phyloP scores from a whole-genome alignment of 2,888 invertebrate species.

The Trypoxylon attenuatum region DNA sequence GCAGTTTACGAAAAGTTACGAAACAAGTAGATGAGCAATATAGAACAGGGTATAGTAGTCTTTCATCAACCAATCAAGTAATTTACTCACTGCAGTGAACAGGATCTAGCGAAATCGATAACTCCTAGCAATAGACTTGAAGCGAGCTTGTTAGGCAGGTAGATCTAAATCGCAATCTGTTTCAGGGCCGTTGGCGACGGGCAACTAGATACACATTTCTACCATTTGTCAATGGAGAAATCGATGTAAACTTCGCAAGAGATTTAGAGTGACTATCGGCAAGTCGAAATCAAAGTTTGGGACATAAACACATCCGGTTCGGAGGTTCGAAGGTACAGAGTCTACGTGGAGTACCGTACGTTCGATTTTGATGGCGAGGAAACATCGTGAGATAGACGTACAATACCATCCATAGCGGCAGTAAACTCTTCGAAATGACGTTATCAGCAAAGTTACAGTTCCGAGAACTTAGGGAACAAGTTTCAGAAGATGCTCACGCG shows the following conservation, averaged over 20 bases:
- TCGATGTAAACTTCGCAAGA: conserved; percentile 24
- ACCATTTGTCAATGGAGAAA: conserved; percentile 29
- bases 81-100: too few species aligned
- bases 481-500: conserved; percentile 1
- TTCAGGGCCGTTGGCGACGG: too few species aligned
- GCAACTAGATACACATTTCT: background rate
- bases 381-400: background rate
- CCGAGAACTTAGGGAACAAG: background rate
- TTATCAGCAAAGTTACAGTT: background rate
- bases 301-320: conserved; percentile 28
- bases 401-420: background rate
- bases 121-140: too few species aligned
- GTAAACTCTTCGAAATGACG: conserved; percentile 10
- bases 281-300: conserved; percentile 36
- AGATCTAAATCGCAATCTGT: too few species aligned
- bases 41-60: too few species aligned
- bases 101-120: too few species aligned
- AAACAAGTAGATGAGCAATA: too few species aligned
- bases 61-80: too few species aligned
- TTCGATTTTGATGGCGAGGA: conserved; percentile 13
- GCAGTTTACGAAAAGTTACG: too few species aligned
- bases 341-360: conserved; percentile 11
- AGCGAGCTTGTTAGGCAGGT: too few species aligned
- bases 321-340: background rate
- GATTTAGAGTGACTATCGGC: conserved; percentile 28